Evolutionary conservation across 92 coral and sea anemone genomes (phyloP), one percentile per base, ranked within the genome.

Genomic region (Zoanthus sansibaricus): DNA sequence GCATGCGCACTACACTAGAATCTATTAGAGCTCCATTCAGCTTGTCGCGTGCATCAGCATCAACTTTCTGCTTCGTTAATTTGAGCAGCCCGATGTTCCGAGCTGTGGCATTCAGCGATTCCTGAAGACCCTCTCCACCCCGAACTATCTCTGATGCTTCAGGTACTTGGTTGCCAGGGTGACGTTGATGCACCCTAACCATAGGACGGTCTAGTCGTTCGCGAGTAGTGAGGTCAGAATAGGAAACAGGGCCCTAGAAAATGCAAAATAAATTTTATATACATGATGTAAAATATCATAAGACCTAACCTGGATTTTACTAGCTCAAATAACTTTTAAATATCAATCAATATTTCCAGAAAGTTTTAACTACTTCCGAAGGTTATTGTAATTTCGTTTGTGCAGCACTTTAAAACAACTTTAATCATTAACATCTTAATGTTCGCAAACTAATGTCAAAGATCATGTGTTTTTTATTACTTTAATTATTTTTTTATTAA

Each of bases 161-260:
- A 55, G 99, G 98, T 37, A 97, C 46, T 90, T 97, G 99, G 93
- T 92, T 97, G 42, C 99, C 99, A 77, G 99, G 99, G 91, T 97
- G 99, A 74, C 97, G 96, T 71, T 97, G 99, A 89, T 86, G 88
- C 4, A 95, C 94, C 42, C 86, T 87, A 1, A 93, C 99, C 89
- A 91, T 87, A 71, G 99, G 99, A 32, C 99, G 95, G 82, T 97
- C 99, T 62, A 97, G 93, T 78, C 93, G 93, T 74, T 97, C 99
- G 75, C 99, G 98, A 32, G 97, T 88, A 48, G 98, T 97, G 69
- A 97, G 90, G 88, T 97, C 99, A 73, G 98, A 97, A 79, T 97
- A 97, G n/a, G 99, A 92, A 11, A 95, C 98, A 13, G 99, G 99
- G 48, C 99, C 99, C 99, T 95, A 79, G 48, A 4, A 14, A 82